phyloP scores from a whole-genome alignment of 2,888 invertebrate species.

The Hydraecia micacea region DNA sequence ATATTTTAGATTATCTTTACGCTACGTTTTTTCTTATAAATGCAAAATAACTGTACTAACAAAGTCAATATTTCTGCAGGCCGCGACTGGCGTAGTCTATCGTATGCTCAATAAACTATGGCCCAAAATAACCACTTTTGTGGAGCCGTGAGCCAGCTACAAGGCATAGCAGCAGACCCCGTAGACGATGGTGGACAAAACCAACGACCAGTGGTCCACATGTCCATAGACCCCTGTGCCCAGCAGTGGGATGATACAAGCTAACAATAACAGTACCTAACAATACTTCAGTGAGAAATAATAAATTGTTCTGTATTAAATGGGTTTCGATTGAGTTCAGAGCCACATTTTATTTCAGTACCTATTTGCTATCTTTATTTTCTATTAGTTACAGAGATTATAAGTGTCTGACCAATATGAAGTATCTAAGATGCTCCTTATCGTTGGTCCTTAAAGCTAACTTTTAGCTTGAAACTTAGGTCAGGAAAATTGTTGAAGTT shows the following conservation, averaged over 20 bases:
- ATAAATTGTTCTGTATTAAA: constrained; percentile 25
- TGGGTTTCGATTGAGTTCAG: constrained; percentile 2
- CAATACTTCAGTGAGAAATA: constrained; percentile 5
- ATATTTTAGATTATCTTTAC: not conserved
- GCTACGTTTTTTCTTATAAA: not conserved
- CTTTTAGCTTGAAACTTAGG: not conserved
- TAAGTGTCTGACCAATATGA: not conserved
- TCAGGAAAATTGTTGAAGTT: not conserved
- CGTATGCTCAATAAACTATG: too few species aligned
- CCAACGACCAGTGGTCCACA: too few species aligned
- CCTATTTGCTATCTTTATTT: not conserved
- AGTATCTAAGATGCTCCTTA: not conserved
- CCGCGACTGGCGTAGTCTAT: too few species aligned
- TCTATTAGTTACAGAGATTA: constrained; percentile 9
- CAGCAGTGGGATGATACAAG: too few species aligned
- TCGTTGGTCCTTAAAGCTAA: not conserved
- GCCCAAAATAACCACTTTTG: too few species aligned
- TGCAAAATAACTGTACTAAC: too few species aligned
- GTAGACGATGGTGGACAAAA: too few species aligned
- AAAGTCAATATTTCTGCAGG: too few species aligned
- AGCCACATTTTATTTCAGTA: constrained; percentile 12
- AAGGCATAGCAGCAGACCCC: too few species aligned
- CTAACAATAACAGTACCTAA: not conserved
- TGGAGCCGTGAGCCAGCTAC: too few species aligned
- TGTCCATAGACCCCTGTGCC: too few species aligned